Evolutionary conservation across 2,113 vertebrate species (phyloP).

Genomic region (Marcusenius ussheri): DNA sequence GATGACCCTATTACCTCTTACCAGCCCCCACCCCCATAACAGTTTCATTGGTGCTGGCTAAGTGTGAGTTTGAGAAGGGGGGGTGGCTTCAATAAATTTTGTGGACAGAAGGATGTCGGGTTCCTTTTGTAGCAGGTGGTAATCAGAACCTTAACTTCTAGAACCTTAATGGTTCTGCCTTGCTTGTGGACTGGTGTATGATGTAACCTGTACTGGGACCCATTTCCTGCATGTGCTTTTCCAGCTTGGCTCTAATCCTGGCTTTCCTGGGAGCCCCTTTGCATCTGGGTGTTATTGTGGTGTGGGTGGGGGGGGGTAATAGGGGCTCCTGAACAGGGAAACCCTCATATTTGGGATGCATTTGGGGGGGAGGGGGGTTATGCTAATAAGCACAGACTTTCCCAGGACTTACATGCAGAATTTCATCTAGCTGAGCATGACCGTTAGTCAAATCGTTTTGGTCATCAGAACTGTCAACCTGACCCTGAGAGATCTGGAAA

Average conservation of each 20-base stretch:
- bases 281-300: slow-evolving; percentile 19
- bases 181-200: neutral
- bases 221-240: neutral
- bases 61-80: neutral
- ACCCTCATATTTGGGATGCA: neutral
- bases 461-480: neutral
- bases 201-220: neutral
- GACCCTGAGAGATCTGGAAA: neutral
- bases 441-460: neutral
- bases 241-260: neutral
- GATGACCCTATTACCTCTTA: slow-evolving; percentile 6
- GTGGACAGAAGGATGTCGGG: neutral
- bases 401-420: neutral
- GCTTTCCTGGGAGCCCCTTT: neutral
- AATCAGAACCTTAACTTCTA: neutral
- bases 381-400: neutral
- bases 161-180: neutral
- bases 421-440: neutral
- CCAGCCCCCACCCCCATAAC: neutral
- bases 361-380: neutral
- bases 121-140: neutral
- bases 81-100: neutral
- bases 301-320: slow-evolving; percentile 11
- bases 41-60: slow-evolving; percentile 8
- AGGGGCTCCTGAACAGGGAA: slow-evolving; percentile 3